These are phyloP conservation scores for Eira barbara DNA, from an alignment of 2,113 vertebrate genomes.

Conservation along the genomic window DNA sequence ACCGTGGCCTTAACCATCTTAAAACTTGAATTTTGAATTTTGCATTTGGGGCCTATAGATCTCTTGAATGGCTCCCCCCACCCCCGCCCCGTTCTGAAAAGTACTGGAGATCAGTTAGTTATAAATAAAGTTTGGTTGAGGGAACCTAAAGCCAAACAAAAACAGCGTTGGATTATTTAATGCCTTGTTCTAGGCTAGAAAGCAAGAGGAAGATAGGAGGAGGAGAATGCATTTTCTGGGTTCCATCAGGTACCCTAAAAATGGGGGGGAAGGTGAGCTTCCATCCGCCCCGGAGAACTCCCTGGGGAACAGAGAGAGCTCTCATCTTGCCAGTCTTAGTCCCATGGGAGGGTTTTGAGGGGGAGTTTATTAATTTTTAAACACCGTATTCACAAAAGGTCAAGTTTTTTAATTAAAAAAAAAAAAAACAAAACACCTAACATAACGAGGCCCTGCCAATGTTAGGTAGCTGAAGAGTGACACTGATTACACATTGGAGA, in stretches of 20 bases:
- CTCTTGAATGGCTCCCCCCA: background rate
- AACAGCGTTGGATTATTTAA: background rate
- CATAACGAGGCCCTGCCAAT: no score
- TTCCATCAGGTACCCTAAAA: background rate
- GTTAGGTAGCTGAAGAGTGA: background rate
- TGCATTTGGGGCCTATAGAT: background rate
- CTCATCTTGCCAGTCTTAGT: no score
- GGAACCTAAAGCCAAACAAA: background rate
- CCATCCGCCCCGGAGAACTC: accelerated
- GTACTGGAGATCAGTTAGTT: background rate
- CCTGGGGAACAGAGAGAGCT: background rate
- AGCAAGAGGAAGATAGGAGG: background rate
- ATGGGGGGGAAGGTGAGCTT: background rate
- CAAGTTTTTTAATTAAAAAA: background rate
- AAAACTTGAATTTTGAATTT: background rate
- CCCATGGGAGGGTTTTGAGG: background rate
- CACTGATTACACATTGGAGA: accelerated
- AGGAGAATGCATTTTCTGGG: background rate
- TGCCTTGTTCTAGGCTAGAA: background rate
- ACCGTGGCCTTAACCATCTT: background rate
- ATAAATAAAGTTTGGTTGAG: background rate
- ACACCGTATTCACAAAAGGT: background rate
- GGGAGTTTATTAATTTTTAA: background rate
- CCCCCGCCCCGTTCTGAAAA: background rate
- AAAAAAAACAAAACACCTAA: background rate